Conservation (phyloP, 1,140 invertebrate species). For the Eumeta japonica region DNA sequence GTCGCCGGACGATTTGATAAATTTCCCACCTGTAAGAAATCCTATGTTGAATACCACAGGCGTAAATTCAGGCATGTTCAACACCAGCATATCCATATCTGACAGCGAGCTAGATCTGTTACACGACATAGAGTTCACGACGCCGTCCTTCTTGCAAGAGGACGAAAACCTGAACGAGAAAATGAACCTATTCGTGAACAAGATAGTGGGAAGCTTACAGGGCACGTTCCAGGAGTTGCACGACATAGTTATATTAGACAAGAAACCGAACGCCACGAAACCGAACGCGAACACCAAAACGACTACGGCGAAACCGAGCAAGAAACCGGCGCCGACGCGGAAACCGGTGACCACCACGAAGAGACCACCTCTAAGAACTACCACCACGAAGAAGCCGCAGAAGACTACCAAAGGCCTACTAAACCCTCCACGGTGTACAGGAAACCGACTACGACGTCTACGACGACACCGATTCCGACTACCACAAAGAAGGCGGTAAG, state of each 20-base stretch:
- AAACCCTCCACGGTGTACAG: constrained; percentile 32
- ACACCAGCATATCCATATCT: constrained; percentile 57
- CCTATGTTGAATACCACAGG: constrained; percentile 73
- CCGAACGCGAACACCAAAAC: constrained; percentile 16
- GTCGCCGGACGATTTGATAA: constrained; percentile 68
- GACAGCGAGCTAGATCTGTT: constrained; percentile 44
- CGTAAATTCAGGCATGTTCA: constrained; percentile 55
- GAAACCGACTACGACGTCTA: constrained; percentile 35
- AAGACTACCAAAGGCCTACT: constrained; percentile 26
- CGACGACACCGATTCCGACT: constrained; percentile 33
- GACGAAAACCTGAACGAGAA: constrained; percentile 75
- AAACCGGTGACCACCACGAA: constrained; percentile 34
- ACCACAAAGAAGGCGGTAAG: constrained; percentile 48
- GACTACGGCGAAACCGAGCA: constrained; percentile 32
- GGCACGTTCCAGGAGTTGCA: constrained; percentile 77
- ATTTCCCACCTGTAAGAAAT: constrained; percentile 81
- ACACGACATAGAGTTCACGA: constrained; percentile 66
- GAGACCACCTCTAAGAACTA: constrained; percentile 19
- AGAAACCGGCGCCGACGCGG: constrained; percentile 49
- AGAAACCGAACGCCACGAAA: constrained; percentile 51
- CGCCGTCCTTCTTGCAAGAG: constrained; percentile 67
- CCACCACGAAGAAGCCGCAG: constrained; percentile 21
- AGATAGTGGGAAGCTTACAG: constrained; percentile 77
- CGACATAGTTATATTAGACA: constrained; percentile 68
- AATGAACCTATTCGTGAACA: constrained; percentile 77